phyloP scores from a whole-genome alignment of 2,888 invertebrate genomes.

The Ligdia adustata region DNA sequence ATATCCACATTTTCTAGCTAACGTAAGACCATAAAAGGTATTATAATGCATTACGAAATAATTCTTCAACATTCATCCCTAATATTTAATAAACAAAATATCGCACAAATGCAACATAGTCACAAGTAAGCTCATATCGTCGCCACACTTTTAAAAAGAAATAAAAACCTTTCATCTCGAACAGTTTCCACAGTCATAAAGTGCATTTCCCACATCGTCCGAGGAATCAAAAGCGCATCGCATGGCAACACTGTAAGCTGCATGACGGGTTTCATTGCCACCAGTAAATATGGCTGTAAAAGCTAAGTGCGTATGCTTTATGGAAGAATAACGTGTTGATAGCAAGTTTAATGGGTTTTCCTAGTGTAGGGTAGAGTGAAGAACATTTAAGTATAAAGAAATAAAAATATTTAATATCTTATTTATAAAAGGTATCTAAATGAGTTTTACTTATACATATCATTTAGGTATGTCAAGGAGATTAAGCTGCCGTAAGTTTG shows the following conservation, averaged over 20 bases:
- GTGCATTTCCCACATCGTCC: slow-evolving; percentile 15
- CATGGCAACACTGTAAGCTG: slow-evolving; percentile 39
- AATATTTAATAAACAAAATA: not conserved
- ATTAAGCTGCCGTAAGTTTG: no score
- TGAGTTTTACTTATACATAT: no score
- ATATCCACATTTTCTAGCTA: no score
- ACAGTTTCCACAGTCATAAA: slow-evolving; percentile 29
- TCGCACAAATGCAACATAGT: not conserved
- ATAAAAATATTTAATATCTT: not conserved
- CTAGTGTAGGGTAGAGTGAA: not conserved
- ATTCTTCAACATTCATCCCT: no score
- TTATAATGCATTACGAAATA: no score
- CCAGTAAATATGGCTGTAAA: slow-evolving; percentile 46
- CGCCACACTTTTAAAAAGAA: slow-evolving; percentile 1
- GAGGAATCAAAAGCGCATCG: slow-evolving; percentile 37
- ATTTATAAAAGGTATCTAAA: no score
- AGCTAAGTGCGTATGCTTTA: slow-evolving; percentile 54
- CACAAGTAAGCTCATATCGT: not conserved
- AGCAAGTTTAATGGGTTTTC: slow-evolving; percentile 37
- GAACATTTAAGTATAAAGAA: not conserved
- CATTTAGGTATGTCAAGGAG: no score
- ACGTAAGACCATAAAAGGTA: no score
- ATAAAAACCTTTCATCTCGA: slow-evolving; percentile 15
- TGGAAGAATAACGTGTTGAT: slow-evolving; percentile 44
- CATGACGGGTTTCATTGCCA: slow-evolving; percentile 46